phyloP scores from a whole-genome alignment of 1,140 invertebrate genomes.

The Amphibalanus amphitrite region DNA sequence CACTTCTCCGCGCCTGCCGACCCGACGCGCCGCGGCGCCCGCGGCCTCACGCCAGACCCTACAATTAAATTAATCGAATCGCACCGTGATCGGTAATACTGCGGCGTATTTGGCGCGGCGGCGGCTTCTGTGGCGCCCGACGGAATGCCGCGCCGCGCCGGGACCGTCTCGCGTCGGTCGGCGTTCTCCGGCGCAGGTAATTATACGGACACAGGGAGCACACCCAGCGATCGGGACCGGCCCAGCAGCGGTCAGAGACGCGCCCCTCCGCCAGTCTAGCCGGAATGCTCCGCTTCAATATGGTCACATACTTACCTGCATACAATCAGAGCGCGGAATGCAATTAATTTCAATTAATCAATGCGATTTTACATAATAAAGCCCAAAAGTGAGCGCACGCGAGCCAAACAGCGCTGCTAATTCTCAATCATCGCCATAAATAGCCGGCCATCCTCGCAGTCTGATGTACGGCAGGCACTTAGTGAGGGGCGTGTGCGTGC shows the following conservation, averaged over 20 bases:
- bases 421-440: not conserved
- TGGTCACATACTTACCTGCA: not conserved
- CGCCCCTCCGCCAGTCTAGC: too few species aligned
- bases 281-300: not conserved
- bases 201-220: not conserved
- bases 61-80: constrained; percentile 1
- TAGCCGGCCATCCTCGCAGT: not conserved
- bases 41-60: not conserved
- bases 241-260: too few species aligned
- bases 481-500: not conserved
- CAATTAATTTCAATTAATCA: not conserved
- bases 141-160: not conserved
- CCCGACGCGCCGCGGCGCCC: too few species aligned
- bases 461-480: not conserved
- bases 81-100: not conserved
- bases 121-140: not conserved
- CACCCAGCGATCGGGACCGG: not conserved
- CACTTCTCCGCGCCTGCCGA: too few species aligned
- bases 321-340: not conserved
- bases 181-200: not conserved
- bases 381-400: not conserved
- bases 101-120: not conserved
- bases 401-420: not conserved
- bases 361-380: not conserved
- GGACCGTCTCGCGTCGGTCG: too few species aligned